Conservation (phyloP, 2,797 vertebrate genomes). For the Coregonus ussuriensis region DNA sequence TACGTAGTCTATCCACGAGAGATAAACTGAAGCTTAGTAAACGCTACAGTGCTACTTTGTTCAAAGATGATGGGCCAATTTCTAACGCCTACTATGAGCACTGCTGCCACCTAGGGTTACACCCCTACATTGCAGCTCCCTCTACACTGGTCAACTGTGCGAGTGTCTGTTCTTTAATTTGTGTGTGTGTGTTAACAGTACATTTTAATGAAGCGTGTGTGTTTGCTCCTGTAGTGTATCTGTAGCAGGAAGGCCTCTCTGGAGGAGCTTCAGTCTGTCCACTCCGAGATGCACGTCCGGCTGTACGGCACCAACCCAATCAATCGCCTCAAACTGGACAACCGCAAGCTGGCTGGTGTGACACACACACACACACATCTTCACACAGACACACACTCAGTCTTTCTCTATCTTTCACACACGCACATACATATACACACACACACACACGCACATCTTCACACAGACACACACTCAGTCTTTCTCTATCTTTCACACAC, state of each 20-base stretch:
- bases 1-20: too few species aligned
- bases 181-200: neutral
- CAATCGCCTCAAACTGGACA: constrained; percentile 86
- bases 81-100: neutral
- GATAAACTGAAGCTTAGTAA: too few species aligned
- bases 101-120: neutral
- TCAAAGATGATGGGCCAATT: too few species aligned
- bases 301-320: constrained; percentile 87
- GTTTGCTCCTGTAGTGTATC: constrained; percentile 61
- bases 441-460: neutral
- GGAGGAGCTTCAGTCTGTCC: constrained; percentile 87
- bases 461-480: too few species aligned
- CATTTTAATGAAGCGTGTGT: constrained; percentile 21
- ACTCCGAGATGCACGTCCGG: constrained; percentile 82
- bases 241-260: constrained; percentile 84
- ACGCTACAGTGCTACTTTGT: too few species aligned
- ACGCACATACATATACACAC: neutral
- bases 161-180: constrained; percentile 12
- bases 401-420: neutral
- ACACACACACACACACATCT: neutral
- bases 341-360: constrained; percentile 74
- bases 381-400: constrained; percentile 5
- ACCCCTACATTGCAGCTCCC: neutral
- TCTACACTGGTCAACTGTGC: neutral
- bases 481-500: too few species aligned